Evolutionary conservation across 64 coral and sea anemone genomes (phyloP).

Genomic region (Exaiptasia diaphana): DNA sequence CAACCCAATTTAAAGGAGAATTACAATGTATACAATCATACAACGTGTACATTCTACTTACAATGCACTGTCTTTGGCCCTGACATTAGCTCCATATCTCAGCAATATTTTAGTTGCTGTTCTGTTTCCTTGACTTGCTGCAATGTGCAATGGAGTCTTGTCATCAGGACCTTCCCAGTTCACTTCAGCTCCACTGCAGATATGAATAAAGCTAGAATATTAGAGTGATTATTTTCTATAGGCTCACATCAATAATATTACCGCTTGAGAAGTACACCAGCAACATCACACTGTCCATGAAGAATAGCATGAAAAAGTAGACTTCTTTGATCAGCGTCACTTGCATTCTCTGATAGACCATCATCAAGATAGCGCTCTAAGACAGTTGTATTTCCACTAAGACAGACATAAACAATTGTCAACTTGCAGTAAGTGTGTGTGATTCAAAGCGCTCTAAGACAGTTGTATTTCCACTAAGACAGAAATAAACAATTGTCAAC

Average conservation of each 20-base stretch:
- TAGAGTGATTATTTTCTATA: not conserved
- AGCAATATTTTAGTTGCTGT: slow-evolving; percentile 71
- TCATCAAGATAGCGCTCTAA: slow-evolving; percentile 74
- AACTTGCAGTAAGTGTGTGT: too few relatives aligned
- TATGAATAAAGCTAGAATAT: not conserved
- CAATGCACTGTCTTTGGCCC: slow-evolving; percentile 91
- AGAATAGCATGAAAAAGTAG: slow-evolving; percentile 83
- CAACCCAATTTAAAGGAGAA: too few relatives aligned
- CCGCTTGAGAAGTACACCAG: slow-evolving; percentile 78
- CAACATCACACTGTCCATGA: slow-evolving; percentile 65
- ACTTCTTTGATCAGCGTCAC: slow-evolving; percentile 63
- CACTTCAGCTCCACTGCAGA: slow-evolving; percentile 74
- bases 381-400: slow-evolving; percentile 46
- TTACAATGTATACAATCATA: too few relatives aligned
- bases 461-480: slow-evolving; percentile 41
- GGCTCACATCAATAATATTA: slow-evolving; percentile 3
- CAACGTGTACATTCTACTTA: slow-evolving; percentile 64
- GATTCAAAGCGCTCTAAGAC: slow-evolving; percentile 53
- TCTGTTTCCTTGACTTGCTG: slow-evolving; percentile 75
- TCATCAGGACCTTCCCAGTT: slow-evolving; percentile 98
- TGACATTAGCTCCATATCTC: slow-evolving; percentile 80
- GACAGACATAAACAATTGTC: not conserved
- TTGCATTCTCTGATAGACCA: slow-evolving; percentile 75
- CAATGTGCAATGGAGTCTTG: slow-evolving; percentile 81
- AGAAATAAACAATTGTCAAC: not conserved